These are phyloP conservation scores for Malurus alboscapulatus DNA, from an alignment of 2,113 vertebrate species.

Conservation along the genomic window DNA sequence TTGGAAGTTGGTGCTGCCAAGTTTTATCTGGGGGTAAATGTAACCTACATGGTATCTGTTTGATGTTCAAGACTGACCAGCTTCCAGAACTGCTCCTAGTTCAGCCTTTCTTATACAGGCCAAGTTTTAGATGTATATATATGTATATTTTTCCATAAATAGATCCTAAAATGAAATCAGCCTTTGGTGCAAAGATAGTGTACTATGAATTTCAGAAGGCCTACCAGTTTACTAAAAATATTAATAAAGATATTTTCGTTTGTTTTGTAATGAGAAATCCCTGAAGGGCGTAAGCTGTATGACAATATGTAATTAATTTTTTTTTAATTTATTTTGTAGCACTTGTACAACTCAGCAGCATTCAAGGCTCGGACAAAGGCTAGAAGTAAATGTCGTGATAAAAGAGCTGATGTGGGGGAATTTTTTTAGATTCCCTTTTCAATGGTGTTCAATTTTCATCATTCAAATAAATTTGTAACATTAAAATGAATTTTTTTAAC, in stretches of 20 bases:
- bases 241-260: not conserved
- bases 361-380: slow-evolving; percentile 98
- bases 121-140: not conserved
- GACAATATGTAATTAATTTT: not conserved
- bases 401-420: slow-evolving; percentile 93
- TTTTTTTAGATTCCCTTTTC: slow-evolving; percentile 79
- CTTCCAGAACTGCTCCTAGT: not conserved
- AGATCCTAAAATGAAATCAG: not conserved
- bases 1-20: not conserved
- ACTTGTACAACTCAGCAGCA: slow-evolving; percentile 95
- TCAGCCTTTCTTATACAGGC: not conserved
- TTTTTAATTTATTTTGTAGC: slow-evolving; percentile 71
- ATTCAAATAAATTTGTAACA: slow-evolving; percentile 18
- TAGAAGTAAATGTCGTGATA: slow-evolving; percentile 95
- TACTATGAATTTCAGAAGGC: not conserved
- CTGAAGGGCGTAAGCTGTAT: not conserved
- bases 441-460: not conserved
- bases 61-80: not conserved
- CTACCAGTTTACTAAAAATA: not conserved
- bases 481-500: slow-evolving; percentile 12
- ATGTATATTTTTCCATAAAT: rapidly evolving
- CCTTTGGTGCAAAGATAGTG: not conserved
- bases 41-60: rapidly evolving
- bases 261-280: not conserved
- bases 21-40: not conserved